Evolutionary conservation across 2,888 invertebrate genomes (phyloP), one percentile per base, ranked within the genome.

Genomic region (Leucozona laternaria): DNA sequence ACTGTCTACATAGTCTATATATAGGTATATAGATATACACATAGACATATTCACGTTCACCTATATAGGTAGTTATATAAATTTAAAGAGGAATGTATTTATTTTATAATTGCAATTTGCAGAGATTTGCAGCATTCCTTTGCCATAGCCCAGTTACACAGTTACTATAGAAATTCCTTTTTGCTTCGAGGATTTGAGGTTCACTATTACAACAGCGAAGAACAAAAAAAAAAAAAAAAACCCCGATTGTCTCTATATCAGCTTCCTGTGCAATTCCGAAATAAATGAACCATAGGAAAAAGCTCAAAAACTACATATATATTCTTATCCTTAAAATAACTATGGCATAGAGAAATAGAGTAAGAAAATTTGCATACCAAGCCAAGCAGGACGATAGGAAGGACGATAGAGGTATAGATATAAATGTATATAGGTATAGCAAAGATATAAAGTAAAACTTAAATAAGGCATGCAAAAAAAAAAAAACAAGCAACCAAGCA

Each of bases 81-180:
- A 25, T 53, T 25, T 17, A 50, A 31, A 3, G n/a, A 37, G 34
- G 68, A 53, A 68, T 68, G 68, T 53, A 53, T 68, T 58, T 60
- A 75, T 77, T 76, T 78, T 86, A 82, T 86, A 86, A 82, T 86
- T 86, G 86, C 86, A 82, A 82, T 75, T 79, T 73, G 64, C 82
- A 58, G 77, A 78, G 82, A 86, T 82, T 85, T 81, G 81, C 70
- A 66, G 53, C 68, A 50, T 62, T 62, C 64, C 40, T 71, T 73
- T 40, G 25, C 53, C 53, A 53, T n/a, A 50, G 50, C 22, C n/a
- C 25, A 25, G 43, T 20, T 43, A 48, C 66, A 66, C 45, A 45
- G 64, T 64, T 45, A 45, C 11, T 66, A n/a, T n/a, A 34, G 37
- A 31, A 40, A 60, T 40, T 48, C 31, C 48, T 28, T 68, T 75